phyloP scores from a whole-genome alignment of 2,797 vertebrate genomes.

The Gallirallus australis region DNA sequence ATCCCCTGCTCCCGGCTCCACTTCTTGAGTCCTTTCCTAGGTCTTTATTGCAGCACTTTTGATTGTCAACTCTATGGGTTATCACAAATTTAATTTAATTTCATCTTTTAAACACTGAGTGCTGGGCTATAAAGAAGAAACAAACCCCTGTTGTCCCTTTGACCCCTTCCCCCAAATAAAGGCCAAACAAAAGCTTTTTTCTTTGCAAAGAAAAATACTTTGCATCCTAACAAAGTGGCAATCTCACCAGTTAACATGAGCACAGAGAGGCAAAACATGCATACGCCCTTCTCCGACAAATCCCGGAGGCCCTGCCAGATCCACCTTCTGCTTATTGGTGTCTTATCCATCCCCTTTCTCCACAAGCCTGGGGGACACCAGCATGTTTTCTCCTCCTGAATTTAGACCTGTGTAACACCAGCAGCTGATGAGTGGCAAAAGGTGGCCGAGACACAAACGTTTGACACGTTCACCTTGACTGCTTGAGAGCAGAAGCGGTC shows the following conservation, averaged over 20 bases:
- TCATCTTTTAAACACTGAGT: not conserved
- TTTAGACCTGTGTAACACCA: not conserved
- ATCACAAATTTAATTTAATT: not conserved
- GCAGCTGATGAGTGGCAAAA: not conserved
- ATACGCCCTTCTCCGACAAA: not conserved
- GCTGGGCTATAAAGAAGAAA: not conserved
- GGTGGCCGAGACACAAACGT: not conserved
- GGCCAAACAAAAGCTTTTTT: not conserved
- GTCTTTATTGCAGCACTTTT: not conserved
- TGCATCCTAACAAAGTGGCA: not conserved
- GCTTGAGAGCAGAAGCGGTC: not conserved
- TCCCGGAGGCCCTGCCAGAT: not conserved
- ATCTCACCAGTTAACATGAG: not conserved
- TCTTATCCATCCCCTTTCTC: not conserved
- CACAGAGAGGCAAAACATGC: not conserved
- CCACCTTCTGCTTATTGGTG: not conserved
- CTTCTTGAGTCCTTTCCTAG: slow-evolving; percentile 52
- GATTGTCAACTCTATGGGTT: not conserved
- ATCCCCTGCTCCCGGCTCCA: slow-evolving; percentile 39
- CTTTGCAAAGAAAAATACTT: not conserved
- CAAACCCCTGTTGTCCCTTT: not conserved
- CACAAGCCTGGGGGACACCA: not conserved
- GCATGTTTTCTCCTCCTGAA: not conserved
- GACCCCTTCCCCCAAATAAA: not conserved
- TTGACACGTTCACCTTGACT: not conserved